A percentile compares a stretch with the other conserved stretches of the same genome.
Evolutionary conservation across 2,113 vertebrate species (phyloP).

Genomic region (Misgurnus mizolepis): DNA sequence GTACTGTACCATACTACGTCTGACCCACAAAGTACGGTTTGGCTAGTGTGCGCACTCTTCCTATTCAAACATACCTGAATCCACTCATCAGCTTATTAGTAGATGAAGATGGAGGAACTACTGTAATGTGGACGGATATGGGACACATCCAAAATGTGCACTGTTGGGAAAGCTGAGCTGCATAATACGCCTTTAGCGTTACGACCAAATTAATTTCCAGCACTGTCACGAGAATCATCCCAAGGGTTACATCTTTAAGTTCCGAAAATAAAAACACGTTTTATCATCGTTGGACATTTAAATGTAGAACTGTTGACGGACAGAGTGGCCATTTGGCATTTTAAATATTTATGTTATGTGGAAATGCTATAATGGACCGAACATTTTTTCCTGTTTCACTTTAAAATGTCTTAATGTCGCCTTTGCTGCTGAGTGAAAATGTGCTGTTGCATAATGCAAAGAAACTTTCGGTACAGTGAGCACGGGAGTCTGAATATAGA

Average conservation of each 20-base stretch:
- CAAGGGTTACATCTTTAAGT: no score
- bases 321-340: conserved; percentile 20
- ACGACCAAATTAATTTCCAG: neutral
- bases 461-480: neutral
- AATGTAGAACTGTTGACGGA: conserved; percentile 42
- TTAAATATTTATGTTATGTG: conserved; percentile 53
- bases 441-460: conserved; percentile 37
- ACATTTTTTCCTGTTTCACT: conserved; percentile 1
- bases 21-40: no score
- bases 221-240: neutral
- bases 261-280: neutral
- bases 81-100: no score
- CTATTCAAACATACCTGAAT: no score
- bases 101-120: no score
- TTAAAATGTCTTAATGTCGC: conserved; percentile 14
- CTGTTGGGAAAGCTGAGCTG: no score
- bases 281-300: conserved; percentile 7
- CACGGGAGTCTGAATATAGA: neutral
- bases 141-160: no score
- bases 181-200: neutral
- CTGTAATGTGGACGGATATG: no score
- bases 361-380: neutral
- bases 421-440: conserved; percentile 19
- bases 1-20: no score
- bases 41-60: no score